These are phyloP conservation scores for Tragelaphus scriptus DNA, from an alignment of 2,113 vertebrate species.

Conservation along the genomic window DNA sequence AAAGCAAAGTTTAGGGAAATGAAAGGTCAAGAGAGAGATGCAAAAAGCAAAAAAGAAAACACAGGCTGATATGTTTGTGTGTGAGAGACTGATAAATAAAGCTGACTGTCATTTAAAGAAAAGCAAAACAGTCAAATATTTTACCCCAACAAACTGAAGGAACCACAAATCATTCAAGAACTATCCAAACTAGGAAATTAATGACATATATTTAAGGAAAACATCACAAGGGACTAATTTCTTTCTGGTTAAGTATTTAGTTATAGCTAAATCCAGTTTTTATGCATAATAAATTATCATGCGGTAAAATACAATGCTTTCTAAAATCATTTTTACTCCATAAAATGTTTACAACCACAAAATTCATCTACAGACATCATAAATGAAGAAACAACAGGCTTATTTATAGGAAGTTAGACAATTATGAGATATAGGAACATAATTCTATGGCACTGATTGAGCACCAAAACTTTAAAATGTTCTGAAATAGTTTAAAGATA, in stretches of 20 bases:
- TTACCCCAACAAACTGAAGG: neutral
- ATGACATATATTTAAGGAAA: neutral
- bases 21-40: neutral
- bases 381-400: neutral
- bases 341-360: neutral
- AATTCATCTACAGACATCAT: neutral
- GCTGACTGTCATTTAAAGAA: neutral
- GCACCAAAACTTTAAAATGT: neutral
- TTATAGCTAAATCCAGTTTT: neutral
- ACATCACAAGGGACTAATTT: neutral
- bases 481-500: neutral
- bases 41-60: neutral
- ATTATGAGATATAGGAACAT: neutral
- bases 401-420: neutral
- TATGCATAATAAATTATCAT: neutral
- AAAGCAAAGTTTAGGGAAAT: neutral
- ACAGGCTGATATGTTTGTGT: neutral
- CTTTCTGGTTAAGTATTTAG: neutral
- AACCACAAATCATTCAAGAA: neutral
- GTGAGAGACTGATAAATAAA: neutral
- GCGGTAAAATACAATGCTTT: neutral
- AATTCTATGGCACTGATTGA: neutral
- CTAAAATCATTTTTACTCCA: neutral
- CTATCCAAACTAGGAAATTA: neutral
- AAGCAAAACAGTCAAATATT: neutral